These are phyloP conservation scores for Aphelinus atriplicis DNA, from an alignment of 1,140 invertebrate species.

Conservation along the genomic window DNA sequence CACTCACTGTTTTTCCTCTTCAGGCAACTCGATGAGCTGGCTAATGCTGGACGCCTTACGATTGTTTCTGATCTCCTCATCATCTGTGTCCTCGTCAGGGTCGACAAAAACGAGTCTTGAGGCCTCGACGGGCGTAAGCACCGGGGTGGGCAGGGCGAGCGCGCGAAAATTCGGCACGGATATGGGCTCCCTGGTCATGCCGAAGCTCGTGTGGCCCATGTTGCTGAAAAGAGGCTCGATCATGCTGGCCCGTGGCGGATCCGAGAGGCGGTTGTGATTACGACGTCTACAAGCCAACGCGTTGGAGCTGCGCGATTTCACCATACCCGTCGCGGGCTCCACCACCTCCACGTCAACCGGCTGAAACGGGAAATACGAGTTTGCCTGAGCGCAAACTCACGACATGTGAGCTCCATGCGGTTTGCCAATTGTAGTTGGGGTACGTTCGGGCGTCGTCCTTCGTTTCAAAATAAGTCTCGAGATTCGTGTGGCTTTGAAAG, in stretches of 20 bases:
- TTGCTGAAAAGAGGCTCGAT: slow-evolving; percentile 34
- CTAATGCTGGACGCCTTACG: slow-evolving; percentile 56
- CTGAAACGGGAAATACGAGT: slow-evolving; percentile 65
- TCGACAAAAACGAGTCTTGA: slow-evolving; percentile 77
- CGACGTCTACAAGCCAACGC: slow-evolving; percentile 57
- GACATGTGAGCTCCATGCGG: neutral
- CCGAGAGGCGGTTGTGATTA: slow-evolving; percentile 39
- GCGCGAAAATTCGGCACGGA: slow-evolving; percentile 81
- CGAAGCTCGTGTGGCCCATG: slow-evolving; percentile 41
- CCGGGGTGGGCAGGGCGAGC: slow-evolving; percentile 72
- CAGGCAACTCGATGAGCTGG: slow-evolving; percentile 60
- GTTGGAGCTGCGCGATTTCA: slow-evolving; percentile 63
- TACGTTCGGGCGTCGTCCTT: too few relatives aligned
- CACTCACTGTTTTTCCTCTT: slow-evolving; percentile 58
- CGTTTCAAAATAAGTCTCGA: too few relatives aligned
- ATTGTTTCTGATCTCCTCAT: slow-evolving; percentile 53
- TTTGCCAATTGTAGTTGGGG: neutral
- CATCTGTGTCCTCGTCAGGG: slow-evolving; percentile 74
- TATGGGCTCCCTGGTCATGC: slow-evolving; percentile 76
- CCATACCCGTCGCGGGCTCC: slow-evolving; percentile 63
- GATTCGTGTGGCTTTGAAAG: too few relatives aligned
- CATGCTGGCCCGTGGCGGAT: slow-evolving; percentile 26
- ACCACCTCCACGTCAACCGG: slow-evolving; percentile 62
- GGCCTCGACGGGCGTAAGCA: slow-evolving; percentile 75
- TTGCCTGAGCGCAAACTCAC: slow-evolving; percentile 57